These are phyloP conservation scores for Ophthalmolycus amberensis DNA, from an alignment of 2,113 vertebrate species.

Conservation along the genomic window DNA sequence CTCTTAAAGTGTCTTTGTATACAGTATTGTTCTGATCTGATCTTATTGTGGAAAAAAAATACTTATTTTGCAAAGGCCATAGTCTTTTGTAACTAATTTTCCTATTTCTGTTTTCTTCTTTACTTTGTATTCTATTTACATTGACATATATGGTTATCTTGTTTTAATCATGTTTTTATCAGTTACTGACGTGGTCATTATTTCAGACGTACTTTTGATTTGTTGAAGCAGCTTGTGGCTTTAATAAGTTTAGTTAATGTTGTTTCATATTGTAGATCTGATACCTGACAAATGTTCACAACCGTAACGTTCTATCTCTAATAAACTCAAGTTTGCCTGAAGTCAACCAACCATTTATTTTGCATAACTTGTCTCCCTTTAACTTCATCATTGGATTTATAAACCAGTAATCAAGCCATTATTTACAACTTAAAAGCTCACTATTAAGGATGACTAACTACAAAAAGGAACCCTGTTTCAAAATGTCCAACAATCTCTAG, in stretches of 20 bases:
- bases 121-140: too few relatives aligned
- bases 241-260: not conserved
- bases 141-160: not conserved
- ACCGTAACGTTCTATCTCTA: not conserved
- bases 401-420: not conserved
- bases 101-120: too few relatives aligned
- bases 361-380: not conserved
- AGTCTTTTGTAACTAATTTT: not conserved
- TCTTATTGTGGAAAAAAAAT: not conserved
- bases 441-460: not conserved
- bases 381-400: not conserved
- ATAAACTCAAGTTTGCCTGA: not conserved
- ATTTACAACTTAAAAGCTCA: not conserved
- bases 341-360: not conserved
- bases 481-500: not conserved
- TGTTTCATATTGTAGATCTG: not conserved
- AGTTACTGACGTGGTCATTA: not conserved
- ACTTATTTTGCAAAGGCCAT: not conserved
- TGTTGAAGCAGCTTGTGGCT: not conserved
- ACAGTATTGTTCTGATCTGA: not conserved
- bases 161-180: not conserved
- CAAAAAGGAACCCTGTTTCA: not conserved
- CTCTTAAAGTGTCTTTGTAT: not conserved
- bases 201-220: not conserved
- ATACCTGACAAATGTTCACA: not conserved